Base-by-base conservation (phyloP, 2,888 invertebrate species). In the Gerosis bhagava region DNA sequence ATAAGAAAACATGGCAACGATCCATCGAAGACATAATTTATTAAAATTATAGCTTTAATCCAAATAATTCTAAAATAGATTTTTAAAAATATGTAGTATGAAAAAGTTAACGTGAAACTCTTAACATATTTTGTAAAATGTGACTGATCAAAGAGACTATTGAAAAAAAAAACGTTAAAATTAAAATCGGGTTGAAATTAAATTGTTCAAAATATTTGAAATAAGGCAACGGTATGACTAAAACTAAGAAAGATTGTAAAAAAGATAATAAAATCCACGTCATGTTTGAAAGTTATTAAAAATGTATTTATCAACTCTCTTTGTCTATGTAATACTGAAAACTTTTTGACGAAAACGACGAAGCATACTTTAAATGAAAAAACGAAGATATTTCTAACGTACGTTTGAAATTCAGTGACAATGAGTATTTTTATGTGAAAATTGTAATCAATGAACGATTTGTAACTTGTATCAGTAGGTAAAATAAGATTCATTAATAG, bases 141-240 rank as follows among this genome's bases (percentile, higher is more conserved):
- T 62, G 73, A 76, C 77, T 77, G 76, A 76, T 60, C 55, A 67
- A 63, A 52, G 72, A 75, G 75, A 76, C 73, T 76, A 67, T 68
- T n/a, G n/a, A 63, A 19, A 51, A 19, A 53, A 56, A 57, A 46
- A 37, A 49, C 49, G 53, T 60, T 13, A 13, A 63, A 56, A n/a
- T n/a, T 62, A 57, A 61, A 63, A 56, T 52, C n/a, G 56, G 51
- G 26, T 35, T 35, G 21, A 10, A 43, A 34, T 36, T 32, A 37
- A 39, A 25, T 11, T 11, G n/a, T 25, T 25, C 24, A 17, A 34
- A 24, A 44, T 19, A 19, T 19, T n/a, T 21, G 16, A 26, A 17
- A 24, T 49, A 42, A 46, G 29, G n/a, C n/a, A 21, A 24, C 36
- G 29, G 36, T 22, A 29, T 8, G 8, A 16, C 24, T 37, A 4